Conservation (phyloP, 2,797 vertebrate species). For the Syngnathus rostellatus region DNA sequence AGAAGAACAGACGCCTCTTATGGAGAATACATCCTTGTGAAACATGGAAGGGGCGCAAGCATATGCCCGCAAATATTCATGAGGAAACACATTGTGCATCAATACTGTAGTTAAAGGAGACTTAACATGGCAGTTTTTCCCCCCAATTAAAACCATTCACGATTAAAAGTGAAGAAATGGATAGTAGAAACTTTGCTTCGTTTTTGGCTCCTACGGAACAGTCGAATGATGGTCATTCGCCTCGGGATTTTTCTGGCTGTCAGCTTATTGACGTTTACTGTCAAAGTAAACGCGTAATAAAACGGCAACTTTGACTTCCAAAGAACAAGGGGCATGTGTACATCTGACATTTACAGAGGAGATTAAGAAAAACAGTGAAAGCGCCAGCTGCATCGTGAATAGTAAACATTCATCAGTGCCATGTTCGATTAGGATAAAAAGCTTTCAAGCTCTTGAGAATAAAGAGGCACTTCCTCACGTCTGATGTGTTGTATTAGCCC, state of each 20-base stretch:
- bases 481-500: neutral
- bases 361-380: neutral
- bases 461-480: neutral
- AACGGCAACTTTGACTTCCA: neutral
- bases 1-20: slow-evolving; percentile 1
- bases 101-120: neutral
- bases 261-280: too few relatives aligned
- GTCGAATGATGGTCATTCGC: neutral
- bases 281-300: too few relatives aligned
- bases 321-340: neutral
- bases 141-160: neutral
- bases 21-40: slow-evolving; percentile 10
- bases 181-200: neutral
- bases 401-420: neutral
- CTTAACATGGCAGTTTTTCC: neutral
- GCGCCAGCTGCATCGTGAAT: neutral
- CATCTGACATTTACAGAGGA: neutral
- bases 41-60: slow-evolving; percentile 8
- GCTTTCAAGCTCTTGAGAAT: neutral
- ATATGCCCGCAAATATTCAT: slow-evolving; percentile 23
- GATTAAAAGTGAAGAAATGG: neutral
- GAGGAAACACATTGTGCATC: slow-evolving; percentile 1
- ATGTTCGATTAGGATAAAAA: neutral
- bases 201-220: neutral
- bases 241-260: too few relatives aligned